Conservation (phyloP, 2,797 vertebrate genomes). For the Eupleurogrammus muticus region DNA sequence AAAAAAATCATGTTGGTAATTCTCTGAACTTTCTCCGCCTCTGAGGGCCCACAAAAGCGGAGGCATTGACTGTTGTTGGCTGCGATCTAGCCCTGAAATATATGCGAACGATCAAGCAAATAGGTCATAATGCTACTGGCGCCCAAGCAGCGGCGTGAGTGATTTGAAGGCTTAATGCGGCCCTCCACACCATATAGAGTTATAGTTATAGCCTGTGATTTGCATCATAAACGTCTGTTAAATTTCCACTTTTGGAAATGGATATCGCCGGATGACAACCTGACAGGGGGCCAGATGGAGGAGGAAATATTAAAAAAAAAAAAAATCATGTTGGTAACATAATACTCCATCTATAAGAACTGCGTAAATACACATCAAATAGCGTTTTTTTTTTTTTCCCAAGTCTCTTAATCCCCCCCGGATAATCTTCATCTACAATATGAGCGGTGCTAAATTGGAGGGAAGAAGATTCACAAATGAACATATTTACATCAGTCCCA, state of each 20-base stretch:
- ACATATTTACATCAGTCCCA: slow-evolving; percentile 85
- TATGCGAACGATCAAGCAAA: slow-evolving; percentile 66
- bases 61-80: slow-evolving; percentile 58
- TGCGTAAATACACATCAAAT: slow-evolving; percentile 81
- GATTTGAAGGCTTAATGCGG: slow-evolving; percentile 81
- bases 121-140: slow-evolving; percentile 66
- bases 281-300: slow-evolving; percentile 70
- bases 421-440: slow-evolving; percentile 85
- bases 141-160: slow-evolving; percentile 64
- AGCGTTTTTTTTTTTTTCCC: slow-evolving; percentile 54
- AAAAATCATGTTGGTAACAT: slow-evolving; percentile 35
- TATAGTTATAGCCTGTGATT: slow-evolving; percentile 82
- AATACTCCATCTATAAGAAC: slow-evolving; percentile 78
- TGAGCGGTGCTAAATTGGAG: slow-evolving; percentile 79
- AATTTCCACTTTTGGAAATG: slow-evolving; percentile 82
- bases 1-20: slow-evolving; percentile 58
- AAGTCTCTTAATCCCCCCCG: slow-evolving; percentile 82
- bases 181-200: slow-evolving; percentile 72
- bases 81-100: slow-evolving; percentile 70
- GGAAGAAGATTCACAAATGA: slow-evolving; percentile 79
- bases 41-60: slow-evolving; percentile 61
- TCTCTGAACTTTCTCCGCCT: slow-evolving; percentile 65
- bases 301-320: slow-evolving; percentile 9
- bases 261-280: slow-evolving; percentile 79
- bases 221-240: slow-evolving; percentile 83